A percentile compares a stretch with the other conserved stretches of the same genome.
Conservation (phyloP, 2,888 invertebrate genomes). For the Sipha maydis region DNA sequence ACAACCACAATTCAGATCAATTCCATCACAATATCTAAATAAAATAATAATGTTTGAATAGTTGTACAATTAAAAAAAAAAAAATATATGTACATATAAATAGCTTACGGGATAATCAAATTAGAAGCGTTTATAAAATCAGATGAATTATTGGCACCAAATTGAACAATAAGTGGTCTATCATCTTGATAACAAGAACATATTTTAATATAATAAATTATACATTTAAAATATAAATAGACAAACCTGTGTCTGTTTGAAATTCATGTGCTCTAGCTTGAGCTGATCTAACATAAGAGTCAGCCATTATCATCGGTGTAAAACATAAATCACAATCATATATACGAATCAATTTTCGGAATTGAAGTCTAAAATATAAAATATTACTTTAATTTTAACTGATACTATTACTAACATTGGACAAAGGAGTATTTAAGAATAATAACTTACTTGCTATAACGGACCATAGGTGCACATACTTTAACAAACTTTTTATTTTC, state of each 20-base stretch:
- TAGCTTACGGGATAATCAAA: slow-evolving; percentile 79
- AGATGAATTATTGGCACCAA: slow-evolving; percentile 86
- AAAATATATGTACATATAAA: slow-evolving; percentile 4
- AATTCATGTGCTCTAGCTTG: slow-evolving; percentile 88
- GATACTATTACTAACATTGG: background rate
- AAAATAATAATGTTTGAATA: slow-evolving; percentile 60
- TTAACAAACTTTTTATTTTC: slow-evolving; percentile 70
- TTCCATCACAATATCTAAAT: slow-evolving; percentile 83
- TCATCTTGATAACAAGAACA: slow-evolving; percentile 71
- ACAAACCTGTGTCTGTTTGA: slow-evolving; percentile 73
- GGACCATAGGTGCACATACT: slow-evolving; percentile 95
- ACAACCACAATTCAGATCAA: slow-evolving; percentile 97
- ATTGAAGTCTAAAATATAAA: slow-evolving; percentile 74
- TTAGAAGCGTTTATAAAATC: slow-evolving; percentile 89
- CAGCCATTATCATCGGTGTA: slow-evolving; percentile 96
- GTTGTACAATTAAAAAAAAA: background rate
- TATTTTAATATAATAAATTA: background rate
- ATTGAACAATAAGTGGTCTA: slow-evolving; percentile 89
- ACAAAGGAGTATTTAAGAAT: too few species aligned
- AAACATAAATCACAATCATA: slow-evolving; percentile 91
- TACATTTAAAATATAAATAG: background rate
- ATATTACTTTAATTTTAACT: background rate
- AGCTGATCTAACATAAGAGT: slow-evolving; percentile 88
- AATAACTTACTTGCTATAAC: slow-evolving; percentile 81
- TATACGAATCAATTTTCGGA: slow-evolving; percentile 78